These are phyloP conservation scores for Toxotes lorentzi DNA, from an alignment of 2,797 vertebrate genomes.

Conservation along the genomic window DNA sequence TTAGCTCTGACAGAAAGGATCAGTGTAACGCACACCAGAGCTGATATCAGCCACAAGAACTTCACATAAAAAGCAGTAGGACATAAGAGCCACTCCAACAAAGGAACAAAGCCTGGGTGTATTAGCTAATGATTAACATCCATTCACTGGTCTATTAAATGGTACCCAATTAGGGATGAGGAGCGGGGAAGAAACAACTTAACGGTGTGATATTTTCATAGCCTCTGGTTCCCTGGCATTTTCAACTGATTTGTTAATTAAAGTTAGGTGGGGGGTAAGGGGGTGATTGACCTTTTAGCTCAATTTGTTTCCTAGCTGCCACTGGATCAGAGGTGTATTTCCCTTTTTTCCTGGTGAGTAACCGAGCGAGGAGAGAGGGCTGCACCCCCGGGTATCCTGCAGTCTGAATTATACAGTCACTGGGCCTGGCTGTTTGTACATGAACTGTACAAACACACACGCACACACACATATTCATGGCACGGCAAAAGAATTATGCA, in stretches of 20 bases:
- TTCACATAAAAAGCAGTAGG: neutral
- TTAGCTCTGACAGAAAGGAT: neutral
- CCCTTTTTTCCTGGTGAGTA: slow-evolving; percentile 59
- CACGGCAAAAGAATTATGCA: slow-evolving; percentile 48
- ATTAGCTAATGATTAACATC: slow-evolving; percentile 61
- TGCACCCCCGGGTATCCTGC: slow-evolving; percentile 53
- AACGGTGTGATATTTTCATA: slow-evolving; percentile 73
- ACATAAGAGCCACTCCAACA: slow-evolving; percentile 7
- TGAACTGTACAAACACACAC: slow-evolving; percentile 48
- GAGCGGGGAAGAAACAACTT: slow-evolving; percentile 49
- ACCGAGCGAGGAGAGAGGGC: slow-evolving; percentile 60
- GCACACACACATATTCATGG: slow-evolving; percentile 42
- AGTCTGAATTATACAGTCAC: slow-evolving; percentile 63
- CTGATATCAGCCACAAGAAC: neutral
- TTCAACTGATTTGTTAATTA: slow-evolving; percentile 80
- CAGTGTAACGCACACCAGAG: neutral
- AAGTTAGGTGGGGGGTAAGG: slow-evolving; percentile 51
- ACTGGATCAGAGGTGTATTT: slow-evolving; percentile 59
- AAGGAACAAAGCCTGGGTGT: slow-evolving; percentile 29
- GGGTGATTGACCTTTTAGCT: slow-evolving; percentile 79
- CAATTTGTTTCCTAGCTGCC: slow-evolving; percentile 73
- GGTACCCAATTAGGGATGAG: slow-evolving; percentile 63
- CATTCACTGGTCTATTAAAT: slow-evolving; percentile 59
- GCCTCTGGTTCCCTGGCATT: slow-evolving; percentile 75
- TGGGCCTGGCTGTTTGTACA: slow-evolving; percentile 56